phyloP scores from a whole-genome alignment of 1,140 invertebrate genomes.

The Ectropis grisescens region DNA sequence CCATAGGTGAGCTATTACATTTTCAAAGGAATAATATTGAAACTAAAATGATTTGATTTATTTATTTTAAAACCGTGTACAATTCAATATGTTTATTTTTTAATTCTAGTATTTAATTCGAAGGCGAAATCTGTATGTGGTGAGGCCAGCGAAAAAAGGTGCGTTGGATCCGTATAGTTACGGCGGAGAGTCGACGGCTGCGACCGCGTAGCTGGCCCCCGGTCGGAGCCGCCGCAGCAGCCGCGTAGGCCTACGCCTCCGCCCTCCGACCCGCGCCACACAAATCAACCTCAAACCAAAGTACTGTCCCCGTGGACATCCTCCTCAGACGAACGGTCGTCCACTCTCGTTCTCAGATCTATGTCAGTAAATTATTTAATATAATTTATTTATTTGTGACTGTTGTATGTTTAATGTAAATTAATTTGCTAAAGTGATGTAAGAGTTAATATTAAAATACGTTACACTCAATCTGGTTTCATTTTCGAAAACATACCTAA shows the following conservation, averaged over 20 bases:
- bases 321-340: conserved; percentile 31
- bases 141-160: conserved; percentile 66
- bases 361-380: conserved; percentile 63
- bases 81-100: conserved; percentile 14
- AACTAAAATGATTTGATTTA: too few species aligned
- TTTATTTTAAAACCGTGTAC: too few species aligned
- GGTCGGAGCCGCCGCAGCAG: conserved; percentile 39
- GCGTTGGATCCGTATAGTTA: conserved; percentile 70
- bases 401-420: conserved; percentile 49
- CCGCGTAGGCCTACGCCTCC: not conserved
- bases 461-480: conserved; percentile 32
- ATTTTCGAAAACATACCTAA: conserved; percentile 15
- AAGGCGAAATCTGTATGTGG: conserved; percentile 73
- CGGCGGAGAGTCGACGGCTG: conserved; percentile 71
- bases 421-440: conserved; percentile 50
- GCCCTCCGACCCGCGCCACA: conserved; percentile 23
- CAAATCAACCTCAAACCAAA: conserved; percentile 62
- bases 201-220: conserved; percentile 74
- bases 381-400: conserved; percentile 64
- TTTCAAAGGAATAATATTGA: too few species aligned
- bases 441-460: conserved; percentile 44
- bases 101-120: conserved; percentile 64
- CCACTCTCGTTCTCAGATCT: conserved; percentile 41
- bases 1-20: conserved; percentile 72
- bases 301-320: conserved; percentile 44